These are phyloP conservation scores for Agelas oroides DNA, from an alignment of 37 sponge, comb jelly and placozoan genomes.

Conservation along the genomic window DNA sequence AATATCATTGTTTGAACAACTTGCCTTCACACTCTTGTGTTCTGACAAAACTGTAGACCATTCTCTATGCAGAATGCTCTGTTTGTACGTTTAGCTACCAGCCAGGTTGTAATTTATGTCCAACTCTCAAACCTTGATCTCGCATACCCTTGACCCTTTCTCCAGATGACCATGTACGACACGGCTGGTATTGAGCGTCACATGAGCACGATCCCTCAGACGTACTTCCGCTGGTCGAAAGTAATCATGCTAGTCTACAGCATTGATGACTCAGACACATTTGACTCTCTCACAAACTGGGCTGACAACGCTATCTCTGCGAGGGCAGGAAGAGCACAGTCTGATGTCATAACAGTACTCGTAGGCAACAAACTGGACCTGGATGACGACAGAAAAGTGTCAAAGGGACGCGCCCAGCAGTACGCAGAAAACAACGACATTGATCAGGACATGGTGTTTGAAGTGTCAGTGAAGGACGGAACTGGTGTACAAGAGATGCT, in stretches of 20 bases:
- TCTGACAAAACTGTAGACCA: no score
- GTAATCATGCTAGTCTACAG: constrained; percentile 69
- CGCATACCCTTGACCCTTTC: no score
- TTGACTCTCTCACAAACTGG: constrained; percentile 76
- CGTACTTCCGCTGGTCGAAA: constrained; percentile 83
- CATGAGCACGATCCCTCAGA: constrained; percentile 80
- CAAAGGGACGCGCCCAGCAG: constrained; percentile 11
- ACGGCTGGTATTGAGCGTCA: constrained; percentile 84
- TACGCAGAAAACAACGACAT: constrained; percentile 75
- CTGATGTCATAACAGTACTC: constrained; percentile 40
- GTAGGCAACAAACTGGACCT: constrained; percentile 82
- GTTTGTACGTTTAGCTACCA: no score
- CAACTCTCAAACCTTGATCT: no score
- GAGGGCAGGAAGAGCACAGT: constrained; percentile 18
- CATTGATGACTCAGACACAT: constrained; percentile 73
- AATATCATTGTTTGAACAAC: no score
- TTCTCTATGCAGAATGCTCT: no score
- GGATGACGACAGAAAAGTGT: constrained; percentile 31
- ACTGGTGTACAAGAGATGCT: constrained; percentile 67
- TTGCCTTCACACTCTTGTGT: no score
- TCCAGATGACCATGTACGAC: constrained; percentile 78
- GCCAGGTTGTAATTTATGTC: no score
- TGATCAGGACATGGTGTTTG: constrained; percentile 60
- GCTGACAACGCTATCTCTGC: constrained; percentile 59
- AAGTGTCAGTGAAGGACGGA: constrained; percentile 59